These are phyloP conservation scores for Rachycentron canadum DNA, from an alignment of 2,797 vertebrate genomes.

Conservation along the genomic window DNA sequence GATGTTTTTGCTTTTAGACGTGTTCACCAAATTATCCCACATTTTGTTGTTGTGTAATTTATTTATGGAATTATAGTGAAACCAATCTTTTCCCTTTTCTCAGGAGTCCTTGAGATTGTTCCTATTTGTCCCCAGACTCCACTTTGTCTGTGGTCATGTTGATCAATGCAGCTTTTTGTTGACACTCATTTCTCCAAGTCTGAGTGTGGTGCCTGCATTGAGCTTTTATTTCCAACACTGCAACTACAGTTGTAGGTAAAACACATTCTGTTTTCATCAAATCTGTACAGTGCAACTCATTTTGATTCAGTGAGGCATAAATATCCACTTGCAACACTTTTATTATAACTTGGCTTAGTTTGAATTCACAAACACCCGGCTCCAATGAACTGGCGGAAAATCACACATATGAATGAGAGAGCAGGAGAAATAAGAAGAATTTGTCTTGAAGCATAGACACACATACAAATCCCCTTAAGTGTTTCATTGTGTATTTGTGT, in stretches of 20 bases:
- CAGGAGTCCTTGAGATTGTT: too few species aligned
- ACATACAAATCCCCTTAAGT: slow-evolving; percentile 60
- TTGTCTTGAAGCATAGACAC: slow-evolving; percentile 8
- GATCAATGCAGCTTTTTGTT: background rate
- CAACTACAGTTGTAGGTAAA: background rate
- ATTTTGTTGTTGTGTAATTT: too few species aligned
- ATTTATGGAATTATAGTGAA: too few species aligned
- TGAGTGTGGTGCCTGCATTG: background rate
- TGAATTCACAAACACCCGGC: background rate
- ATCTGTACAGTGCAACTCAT: background rate
- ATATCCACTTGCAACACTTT: background rate
- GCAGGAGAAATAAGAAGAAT: slow-evolving; percentile 11
- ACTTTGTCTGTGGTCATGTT: background rate
- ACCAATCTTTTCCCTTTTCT: too few species aligned
- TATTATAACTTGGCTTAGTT: background rate
- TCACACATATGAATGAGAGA: background rate
- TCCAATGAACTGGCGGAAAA: background rate
- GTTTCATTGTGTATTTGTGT: slow-evolving; percentile 54
- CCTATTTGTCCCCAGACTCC: too few species aligned
- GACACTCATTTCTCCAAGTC: background rate
- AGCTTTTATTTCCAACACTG: background rate
- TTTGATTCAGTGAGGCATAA: slow-evolving; percentile 12
- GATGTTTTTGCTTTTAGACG: too few species aligned
- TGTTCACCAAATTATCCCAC: too few species aligned
- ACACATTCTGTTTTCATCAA: background rate